These are phyloP conservation scores for Trimorus sp. DNA, from an alignment of 2,888 invertebrate species.

Conservation along the genomic window DNA sequence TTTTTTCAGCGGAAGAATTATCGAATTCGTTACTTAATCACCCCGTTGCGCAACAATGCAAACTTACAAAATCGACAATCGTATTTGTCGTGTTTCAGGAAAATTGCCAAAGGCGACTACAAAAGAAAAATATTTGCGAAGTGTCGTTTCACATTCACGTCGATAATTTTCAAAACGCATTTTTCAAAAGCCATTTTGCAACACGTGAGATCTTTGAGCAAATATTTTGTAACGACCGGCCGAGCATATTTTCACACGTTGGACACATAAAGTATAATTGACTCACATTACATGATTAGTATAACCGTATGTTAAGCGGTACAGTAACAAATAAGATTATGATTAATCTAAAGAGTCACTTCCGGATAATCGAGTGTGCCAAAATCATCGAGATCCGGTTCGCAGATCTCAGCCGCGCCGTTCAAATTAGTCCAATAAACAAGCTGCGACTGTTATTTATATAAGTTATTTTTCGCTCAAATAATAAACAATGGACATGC, in stretches of 20 bases:
- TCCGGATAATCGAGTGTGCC: constrained; percentile 57
- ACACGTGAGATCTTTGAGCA: background rate
- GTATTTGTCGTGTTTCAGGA: too few relatives aligned
- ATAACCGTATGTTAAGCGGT: constrained; percentile 51
- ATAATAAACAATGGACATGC: constrained; percentile 34
- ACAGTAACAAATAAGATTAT: constrained; percentile 62
- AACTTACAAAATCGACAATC: too few relatives aligned
- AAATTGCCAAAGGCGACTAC: too few relatives aligned
- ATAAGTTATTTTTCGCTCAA: constrained; percentile 36
- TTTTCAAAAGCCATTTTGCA: background rate
- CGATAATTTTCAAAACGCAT: background rate
- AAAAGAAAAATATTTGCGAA: too few relatives aligned
- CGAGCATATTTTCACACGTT: constrained; percentile 42
- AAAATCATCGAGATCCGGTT: constrained; percentile 58
- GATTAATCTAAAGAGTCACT: constrained; percentile 63
- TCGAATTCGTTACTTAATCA: too few relatives aligned
- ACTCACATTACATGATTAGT: constrained; percentile 61
- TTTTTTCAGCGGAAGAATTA: too few relatives aligned
- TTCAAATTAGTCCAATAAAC: constrained; percentile 52
- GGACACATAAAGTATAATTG: constrained; percentile 56
- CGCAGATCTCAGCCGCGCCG: constrained; percentile 35
- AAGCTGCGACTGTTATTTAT: constrained; percentile 34
- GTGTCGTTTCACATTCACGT: too few relatives aligned
- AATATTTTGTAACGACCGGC: constrained; percentile 25
- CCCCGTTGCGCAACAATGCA: too few relatives aligned